Evolutionary conservation across 1,140 invertebrate genomes (phyloP).

Genomic region (Zaprionus tsacasi): DNA sequence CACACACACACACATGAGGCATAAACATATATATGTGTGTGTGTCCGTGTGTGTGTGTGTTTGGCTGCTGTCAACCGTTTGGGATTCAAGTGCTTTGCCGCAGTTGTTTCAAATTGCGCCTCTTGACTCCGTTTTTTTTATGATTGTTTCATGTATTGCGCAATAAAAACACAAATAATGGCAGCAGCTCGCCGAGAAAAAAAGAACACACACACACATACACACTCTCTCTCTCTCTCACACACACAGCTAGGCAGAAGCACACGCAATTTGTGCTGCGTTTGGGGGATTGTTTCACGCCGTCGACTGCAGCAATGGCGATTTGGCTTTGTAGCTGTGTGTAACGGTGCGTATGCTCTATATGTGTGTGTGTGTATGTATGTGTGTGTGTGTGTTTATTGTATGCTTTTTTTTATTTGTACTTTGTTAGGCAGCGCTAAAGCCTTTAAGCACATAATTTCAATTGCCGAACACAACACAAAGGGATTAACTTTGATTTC

Average conservation of each 20-base stretch:
- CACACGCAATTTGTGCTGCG: conserved; percentile 76
- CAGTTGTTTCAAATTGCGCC: conserved; percentile 74
- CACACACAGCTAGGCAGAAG: conserved; percentile 19
- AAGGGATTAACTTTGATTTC: conserved; percentile 81
- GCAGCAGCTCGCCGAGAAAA: conserved; percentile 40
- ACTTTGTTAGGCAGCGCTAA: conserved; percentile 66
- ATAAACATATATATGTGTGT: too few relatives aligned
- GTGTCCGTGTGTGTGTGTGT: not conserved
- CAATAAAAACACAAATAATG: conserved; percentile 81
- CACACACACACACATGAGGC: not conserved
- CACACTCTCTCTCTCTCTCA: too few relatives aligned
- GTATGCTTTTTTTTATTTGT: conserved; percentile 54
- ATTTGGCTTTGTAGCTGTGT: conserved; percentile 52
- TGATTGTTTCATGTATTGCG: conserved; percentile 71
- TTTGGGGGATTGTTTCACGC: conserved; percentile 55
- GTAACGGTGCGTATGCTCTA: conserved; percentile 13
- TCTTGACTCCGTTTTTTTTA: conserved; percentile 59
- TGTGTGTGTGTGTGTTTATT: conserved; percentile 26
- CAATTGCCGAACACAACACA: conserved; percentile 79
- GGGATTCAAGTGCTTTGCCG: conserved; percentile 66
- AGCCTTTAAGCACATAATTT: conserved; percentile 81
- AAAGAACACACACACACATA: conserved; percentile 15
- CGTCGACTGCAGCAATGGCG: conserved; percentile 49
- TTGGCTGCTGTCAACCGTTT: conserved; percentile 62
- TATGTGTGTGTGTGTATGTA: conserved; percentile 28